Conservation (phyloP, 2,888 invertebrate genomes). For the Oeneis ivallda region DNA sequence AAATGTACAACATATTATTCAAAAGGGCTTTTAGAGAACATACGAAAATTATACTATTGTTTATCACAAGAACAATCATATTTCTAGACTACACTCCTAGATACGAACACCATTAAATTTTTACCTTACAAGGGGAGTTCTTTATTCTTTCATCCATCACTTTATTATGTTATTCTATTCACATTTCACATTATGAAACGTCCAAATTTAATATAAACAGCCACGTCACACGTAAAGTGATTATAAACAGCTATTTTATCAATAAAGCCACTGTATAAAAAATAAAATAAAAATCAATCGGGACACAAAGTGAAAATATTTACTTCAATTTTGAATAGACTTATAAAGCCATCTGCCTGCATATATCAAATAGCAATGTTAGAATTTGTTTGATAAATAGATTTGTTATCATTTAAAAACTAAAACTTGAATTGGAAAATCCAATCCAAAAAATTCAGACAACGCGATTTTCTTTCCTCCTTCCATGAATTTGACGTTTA, state of each 20-base stretch:
- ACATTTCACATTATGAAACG: constrained; percentile 69
- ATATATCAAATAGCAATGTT: neutral
- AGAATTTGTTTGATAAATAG: neutral
- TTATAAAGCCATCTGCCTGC: constrained; percentile 31
- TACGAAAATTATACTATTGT: constrained; percentile 27
- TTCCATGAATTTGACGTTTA: constrained; percentile 29
- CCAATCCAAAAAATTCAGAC: constrained; percentile 24
- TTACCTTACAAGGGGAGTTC: constrained; percentile 80
- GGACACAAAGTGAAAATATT: constrained; percentile 71
- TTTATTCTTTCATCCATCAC: constrained; percentile 76
- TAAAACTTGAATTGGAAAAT: constrained; percentile 19
- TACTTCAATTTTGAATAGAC: constrained; percentile 54
- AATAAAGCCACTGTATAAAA: constrained; percentile 77
- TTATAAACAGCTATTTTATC: constrained; percentile 70
- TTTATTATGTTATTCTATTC: constrained; percentile 64
- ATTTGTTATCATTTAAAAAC: neutral
- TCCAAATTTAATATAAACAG: constrained; percentile 60
- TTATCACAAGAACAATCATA: constrained; percentile 29
- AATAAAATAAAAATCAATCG: constrained; percentile 77
- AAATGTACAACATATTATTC: constrained; percentile 17
- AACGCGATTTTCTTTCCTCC: constrained; percentile 29
- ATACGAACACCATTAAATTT: constrained; percentile 55
- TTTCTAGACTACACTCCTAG: constrained; percentile 47
- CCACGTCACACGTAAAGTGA: constrained; percentile 71
- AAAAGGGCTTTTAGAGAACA: constrained; percentile 23